These are phyloP conservation scores for Nebria ingens DNA, from an alignment of 1,140 invertebrate genomes.

Conservation along the genomic window DNA sequence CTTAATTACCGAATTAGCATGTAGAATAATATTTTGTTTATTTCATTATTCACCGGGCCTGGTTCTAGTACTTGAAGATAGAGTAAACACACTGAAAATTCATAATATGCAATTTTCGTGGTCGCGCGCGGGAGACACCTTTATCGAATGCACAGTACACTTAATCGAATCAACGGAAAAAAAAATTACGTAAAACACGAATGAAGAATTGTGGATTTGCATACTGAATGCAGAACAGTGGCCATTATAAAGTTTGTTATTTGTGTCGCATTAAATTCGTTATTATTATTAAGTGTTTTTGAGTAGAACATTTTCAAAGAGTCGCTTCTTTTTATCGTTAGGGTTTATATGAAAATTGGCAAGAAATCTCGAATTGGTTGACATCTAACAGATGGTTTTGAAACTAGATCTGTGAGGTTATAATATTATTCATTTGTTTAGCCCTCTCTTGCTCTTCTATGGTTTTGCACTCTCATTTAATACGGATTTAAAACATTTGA, in stretches of 20 bases:
- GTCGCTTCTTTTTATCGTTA: no score
- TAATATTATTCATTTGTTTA: no score
- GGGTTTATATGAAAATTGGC: no score
- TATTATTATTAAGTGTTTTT: background rate
- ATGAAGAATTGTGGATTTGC: background rate
- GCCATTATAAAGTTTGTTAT: constrained; percentile 8
- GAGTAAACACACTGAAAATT: background rate
- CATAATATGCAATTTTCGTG: background rate
- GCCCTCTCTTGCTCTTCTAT: no score
- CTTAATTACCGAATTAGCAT: constrained; percentile 1
- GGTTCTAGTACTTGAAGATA: no score
- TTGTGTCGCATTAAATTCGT: constrained; percentile 6
- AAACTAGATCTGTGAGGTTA: no score
- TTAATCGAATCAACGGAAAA: background rate
- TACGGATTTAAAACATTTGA: no score
- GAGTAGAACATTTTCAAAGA: no score
- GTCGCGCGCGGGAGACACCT: background rate
- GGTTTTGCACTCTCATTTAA: no score
- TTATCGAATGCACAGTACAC: background rate
- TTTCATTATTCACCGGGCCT: background rate
- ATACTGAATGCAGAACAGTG: constrained; percentile 6
- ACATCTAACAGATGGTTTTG: no score
- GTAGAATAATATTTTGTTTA: background rate
- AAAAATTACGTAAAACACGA: background rate
- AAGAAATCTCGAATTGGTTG: no score